phyloP scores from a whole-genome alignment of 2,113 vertebrate species.

The Cinclus cinclus region DNA sequence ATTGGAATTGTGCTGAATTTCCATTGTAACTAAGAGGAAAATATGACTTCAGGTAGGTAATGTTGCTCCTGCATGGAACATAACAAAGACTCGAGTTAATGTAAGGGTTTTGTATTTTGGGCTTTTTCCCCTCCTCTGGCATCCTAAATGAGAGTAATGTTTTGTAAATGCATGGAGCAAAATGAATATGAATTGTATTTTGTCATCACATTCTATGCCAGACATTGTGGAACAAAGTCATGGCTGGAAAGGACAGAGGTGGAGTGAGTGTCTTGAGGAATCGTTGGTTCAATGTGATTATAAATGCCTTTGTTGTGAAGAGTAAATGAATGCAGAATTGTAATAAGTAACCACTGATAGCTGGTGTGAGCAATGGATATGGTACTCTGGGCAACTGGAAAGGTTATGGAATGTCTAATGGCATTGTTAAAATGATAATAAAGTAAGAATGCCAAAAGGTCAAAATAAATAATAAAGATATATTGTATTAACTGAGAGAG shows the following conservation, averaged over 20 bases:
- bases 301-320: slow-evolving; percentile 22
- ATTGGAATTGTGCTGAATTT: background rate
- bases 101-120: background rate
- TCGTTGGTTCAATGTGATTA: background rate
- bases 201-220: background rate
- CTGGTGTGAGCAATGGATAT: background rate
- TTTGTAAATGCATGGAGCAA: background rate
- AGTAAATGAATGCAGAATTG: background rate
- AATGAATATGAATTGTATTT: background rate
- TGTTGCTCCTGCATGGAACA: background rate
- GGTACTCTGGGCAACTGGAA: background rate
- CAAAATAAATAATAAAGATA: background rate
- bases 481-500: background rate
- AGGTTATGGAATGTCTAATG: slow-evolving; percentile 54
- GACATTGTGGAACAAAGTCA: background rate
- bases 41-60: background rate
- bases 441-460: background rate
- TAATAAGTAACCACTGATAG: background rate
- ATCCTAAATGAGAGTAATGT: background rate
- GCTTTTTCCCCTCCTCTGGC: background rate
- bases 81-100: background rate
- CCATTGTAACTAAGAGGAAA: background rate
- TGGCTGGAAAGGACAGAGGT: background rate
- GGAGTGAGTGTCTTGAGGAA: background rate
- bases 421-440: slow-evolving; percentile 16